Percentiles rank a stretch among this genome's conserved stretches.
Evolutionary conservation across 2,888 invertebrate genomes (phyloP).

Genomic region (Eudasyphora cyanicolor): DNA sequence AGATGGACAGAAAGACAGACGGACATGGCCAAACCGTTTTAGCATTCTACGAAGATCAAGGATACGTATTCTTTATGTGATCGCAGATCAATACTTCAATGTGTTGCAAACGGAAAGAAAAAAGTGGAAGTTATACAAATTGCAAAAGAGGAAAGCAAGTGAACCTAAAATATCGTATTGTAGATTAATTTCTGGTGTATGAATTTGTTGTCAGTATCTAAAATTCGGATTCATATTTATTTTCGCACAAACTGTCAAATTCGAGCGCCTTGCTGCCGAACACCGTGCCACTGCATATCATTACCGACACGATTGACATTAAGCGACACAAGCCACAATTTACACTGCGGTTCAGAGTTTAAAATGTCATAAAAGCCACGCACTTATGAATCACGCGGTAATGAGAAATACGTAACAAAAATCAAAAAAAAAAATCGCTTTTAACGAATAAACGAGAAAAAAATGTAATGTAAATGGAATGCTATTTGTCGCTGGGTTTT

Average conservation of each 20-base stretch:
- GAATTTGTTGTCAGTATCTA: too few relatives aligned
- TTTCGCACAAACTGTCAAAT: too few relatives aligned
- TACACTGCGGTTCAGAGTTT: neutral
- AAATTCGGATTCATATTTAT: too few relatives aligned
- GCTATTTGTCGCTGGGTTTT: neutral
- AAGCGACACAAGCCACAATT: neutral
- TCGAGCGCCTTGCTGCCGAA: neutral
- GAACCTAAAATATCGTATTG: too few relatives aligned
- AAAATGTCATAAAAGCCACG: slow-evolving; percentile 13
- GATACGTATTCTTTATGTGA: too few relatives aligned
- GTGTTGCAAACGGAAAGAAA: too few relatives aligned
- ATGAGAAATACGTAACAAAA: neutral
- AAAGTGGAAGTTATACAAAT: neutral
- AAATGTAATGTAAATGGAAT: neutral
- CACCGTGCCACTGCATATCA: neutral
- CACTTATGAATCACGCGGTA: neutral
- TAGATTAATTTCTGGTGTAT: too few relatives aligned
- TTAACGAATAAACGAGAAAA: neutral
- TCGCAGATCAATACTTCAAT: too few relatives aligned
- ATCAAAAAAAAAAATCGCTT: neutral
- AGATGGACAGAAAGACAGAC: too few relatives aligned
- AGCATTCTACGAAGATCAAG: too few relatives aligned
- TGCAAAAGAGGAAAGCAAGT: neutral
- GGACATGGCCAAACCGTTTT: too few relatives aligned
- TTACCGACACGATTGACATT: too few relatives aligned